These are phyloP conservation scores for Echeneis naucrates DNA, from an alignment of 2,797 vertebrate genomes.

Conservation along the genomic window DNA sequence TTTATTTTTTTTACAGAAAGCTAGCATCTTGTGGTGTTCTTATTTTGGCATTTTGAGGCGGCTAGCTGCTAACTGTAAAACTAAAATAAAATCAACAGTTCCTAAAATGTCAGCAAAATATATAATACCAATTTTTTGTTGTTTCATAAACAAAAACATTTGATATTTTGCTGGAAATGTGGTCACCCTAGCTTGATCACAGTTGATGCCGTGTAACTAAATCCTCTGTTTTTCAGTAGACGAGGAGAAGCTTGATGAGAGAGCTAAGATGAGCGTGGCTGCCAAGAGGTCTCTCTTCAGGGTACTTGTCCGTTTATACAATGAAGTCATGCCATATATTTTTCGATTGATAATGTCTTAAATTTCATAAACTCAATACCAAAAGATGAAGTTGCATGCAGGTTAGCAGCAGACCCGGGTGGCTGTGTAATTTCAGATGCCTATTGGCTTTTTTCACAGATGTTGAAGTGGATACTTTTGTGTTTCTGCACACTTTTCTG, in stretches of 20 bases:
- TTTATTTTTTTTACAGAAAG: too few species aligned
- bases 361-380: background rate
- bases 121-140: too few species aligned
- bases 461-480: background rate
- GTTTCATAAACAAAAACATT: too few species aligned
- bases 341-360: background rate
- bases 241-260: conserved; percentile 95
- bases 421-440: background rate
- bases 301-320: conserved; percentile 79
- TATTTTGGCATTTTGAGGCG: too few species aligned
- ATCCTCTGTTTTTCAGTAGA: conserved; percentile 70
- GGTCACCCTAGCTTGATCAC: conserved; percentile 22
- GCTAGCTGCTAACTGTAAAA: too few species aligned
- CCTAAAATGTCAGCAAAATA: too few species aligned
- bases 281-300: conserved; percentile 97
- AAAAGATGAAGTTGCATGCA: background rate
- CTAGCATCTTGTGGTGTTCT: too few species aligned
- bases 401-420: too few species aligned
- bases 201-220: conserved; percentile 23
- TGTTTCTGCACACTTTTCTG: background rate
- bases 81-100: too few species aligned
- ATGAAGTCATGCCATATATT: background rate
- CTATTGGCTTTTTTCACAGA: background rate
- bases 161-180: too few species aligned
- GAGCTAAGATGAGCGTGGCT: conserved; percentile 97